Evolutionary conservation across 1,140 invertebrate genomes (phyloP).

Genomic region (Helicoverpa zea): DNA sequence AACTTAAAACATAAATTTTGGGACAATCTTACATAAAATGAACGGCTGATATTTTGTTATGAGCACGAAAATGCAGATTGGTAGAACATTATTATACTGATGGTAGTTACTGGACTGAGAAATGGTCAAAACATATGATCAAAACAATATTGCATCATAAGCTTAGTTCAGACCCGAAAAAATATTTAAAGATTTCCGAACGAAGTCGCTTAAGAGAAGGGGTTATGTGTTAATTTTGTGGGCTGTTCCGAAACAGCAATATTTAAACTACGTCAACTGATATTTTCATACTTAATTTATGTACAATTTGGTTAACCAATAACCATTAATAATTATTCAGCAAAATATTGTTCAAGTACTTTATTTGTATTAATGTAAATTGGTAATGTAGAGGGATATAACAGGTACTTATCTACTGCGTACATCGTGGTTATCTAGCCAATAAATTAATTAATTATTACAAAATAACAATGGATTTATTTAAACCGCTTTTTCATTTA

Average conservation of each 20-base stretch:
- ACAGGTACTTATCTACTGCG: not conserved
- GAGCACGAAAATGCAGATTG: not conserved
- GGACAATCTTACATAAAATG: not conserved
- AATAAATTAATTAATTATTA: not conserved
- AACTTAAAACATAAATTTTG: conserved; percentile 35
- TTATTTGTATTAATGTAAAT: not conserved
- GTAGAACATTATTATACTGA: too few species aligned
- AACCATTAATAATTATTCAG: not conserved
- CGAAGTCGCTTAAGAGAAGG: too few species aligned
- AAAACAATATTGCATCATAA: too few species aligned
- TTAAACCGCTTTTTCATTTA: not conserved
- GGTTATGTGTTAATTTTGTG: too few species aligned
- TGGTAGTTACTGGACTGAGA: too few species aligned
- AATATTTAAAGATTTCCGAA: too few species aligned
- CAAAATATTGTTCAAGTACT: too few species aligned
- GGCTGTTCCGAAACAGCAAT: too few species aligned
- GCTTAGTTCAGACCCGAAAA: too few species aligned
- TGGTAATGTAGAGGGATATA: not conserved
- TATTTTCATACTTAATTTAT: not conserved
- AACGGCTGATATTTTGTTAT: not conserved
- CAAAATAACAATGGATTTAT: not conserved
- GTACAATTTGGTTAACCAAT: not conserved
- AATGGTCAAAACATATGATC: too few species aligned
- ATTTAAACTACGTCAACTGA: not conserved
- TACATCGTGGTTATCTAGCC: not conserved